Conservation (phyloP, 23 tunicate species). For the Botrylloides violaceus region DNA sequence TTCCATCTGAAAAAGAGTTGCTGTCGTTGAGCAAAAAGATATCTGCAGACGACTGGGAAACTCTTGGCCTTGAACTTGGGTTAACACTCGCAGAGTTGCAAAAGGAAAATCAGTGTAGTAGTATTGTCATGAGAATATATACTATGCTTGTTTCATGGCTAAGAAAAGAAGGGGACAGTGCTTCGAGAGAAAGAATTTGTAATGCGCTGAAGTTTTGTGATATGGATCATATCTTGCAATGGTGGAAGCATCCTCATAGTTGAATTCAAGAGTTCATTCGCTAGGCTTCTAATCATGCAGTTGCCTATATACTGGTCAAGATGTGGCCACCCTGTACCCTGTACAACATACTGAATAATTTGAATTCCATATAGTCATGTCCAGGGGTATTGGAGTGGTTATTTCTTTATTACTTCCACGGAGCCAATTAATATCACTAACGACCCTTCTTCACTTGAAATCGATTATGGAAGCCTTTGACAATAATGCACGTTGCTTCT, state of each 20-base stretch:
- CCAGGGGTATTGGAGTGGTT: too few relatives aligned
- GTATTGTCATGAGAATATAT: conserved; percentile 17
- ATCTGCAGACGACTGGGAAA: conserved; percentile 28
- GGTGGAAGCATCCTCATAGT: not conserved
- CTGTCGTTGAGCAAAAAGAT: conserved; percentile 35
- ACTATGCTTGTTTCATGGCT: conserved; percentile 41
- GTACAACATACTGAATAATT: too few relatives aligned
- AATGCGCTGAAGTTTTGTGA: conserved; percentile 13
- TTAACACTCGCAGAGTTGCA: conserved; percentile 28
- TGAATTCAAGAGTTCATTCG: not conserved
- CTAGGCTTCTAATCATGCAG: too few relatives aligned
- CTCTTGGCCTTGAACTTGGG: conserved; percentile 28
- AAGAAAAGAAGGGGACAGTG: conserved; percentile 27
- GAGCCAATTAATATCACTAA: too few relatives aligned
- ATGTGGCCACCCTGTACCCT: too few relatives aligned
- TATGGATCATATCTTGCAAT: not conserved
- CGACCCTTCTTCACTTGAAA: too few relatives aligned
- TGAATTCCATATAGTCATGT: too few relatives aligned
- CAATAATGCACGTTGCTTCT: too few relatives aligned
- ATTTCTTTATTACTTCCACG: too few relatives aligned
- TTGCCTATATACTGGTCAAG: too few relatives aligned
- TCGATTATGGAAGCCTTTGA: too few relatives aligned
- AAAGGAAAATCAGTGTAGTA: conserved; percentile 7
- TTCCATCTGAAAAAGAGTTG: conserved; percentile 35
- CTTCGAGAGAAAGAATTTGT: conserved; percentile 9